Percentiles rank a stretch among this genome's conserved stretches.
Conservation (phyloP, 1,140 invertebrate species). For the Lasioglossum albipes region DNA sequence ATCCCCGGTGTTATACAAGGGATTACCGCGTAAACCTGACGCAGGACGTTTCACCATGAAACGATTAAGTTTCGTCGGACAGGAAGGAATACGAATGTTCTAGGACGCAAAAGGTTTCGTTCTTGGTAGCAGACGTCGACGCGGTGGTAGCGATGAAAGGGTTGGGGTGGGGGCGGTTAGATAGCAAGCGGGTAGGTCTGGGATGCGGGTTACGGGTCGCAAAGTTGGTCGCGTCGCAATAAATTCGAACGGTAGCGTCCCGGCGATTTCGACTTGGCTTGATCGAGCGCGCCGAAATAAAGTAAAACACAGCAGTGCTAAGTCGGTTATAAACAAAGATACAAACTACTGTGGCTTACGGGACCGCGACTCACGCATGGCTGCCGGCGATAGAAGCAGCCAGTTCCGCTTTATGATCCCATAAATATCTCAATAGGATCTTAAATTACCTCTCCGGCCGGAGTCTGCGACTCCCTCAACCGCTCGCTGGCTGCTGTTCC, state of each 20-base stretch:
- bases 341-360: conserved; percentile 56
- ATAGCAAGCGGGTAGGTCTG: neutral
- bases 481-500: conserved; percentile 49
- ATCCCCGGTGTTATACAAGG: too few species aligned
- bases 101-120: neutral
- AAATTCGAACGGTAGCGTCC: conserved; percentile 39
- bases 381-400: conserved; percentile 63
- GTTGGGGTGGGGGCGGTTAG: neutral
- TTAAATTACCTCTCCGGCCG: conserved; percentile 68
- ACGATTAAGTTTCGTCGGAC: neutral
- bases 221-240: conserved; percentile 28
- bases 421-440: conserved; percentile 77
- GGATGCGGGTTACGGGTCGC: neutral
- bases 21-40: too few species aligned
- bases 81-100: neutral
- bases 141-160: neutral
- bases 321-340: conserved; percentile 64
- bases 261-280: conserved; percentile 29
- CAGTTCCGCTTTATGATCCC: conserved; percentile 73
- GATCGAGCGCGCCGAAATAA: conserved; percentile 58
- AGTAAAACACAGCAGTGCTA: conserved; percentile 45
- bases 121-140: neutral
- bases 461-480: conserved; percentile 57
- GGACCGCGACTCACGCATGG: conserved; percentile 60
- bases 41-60: neutral